Evolutionary conservation across 1,140 invertebrate genomes (phyloP), one percentile per base, ranked within the genome.

Genomic region (Leptinotarsa defecta): DNA sequence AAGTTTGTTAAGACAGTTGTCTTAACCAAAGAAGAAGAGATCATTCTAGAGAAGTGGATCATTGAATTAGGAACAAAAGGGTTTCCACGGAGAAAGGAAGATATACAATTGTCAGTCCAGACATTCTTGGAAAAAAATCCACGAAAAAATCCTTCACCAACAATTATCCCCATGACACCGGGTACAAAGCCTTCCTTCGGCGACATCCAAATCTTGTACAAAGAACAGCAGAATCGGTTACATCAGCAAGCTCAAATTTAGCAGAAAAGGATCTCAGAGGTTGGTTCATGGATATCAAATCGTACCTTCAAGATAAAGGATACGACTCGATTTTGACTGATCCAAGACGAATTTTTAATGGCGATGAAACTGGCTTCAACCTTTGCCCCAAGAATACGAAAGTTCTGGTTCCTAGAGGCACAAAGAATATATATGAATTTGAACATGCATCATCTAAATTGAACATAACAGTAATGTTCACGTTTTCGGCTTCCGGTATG

Each of bases 281-380:
- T 17, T 87, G 86, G 86, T 87, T 87, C 77, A 8, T 34, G 27
- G 6, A 34, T 34, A 34, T 34, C 27, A 34, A 34, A 22, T 11
- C 72, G 82, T 62, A 78, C 52, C 52, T 57, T 57, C 52, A 57
- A 57, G 52, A 15, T 57, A 57, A 57, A 57, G 52, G 52, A 57
- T 17, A 57, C 15, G 15, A 57, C 13, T 57, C 52, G 52, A 57
- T 57, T 57, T 57, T 17, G n/a, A 57, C 52, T 57, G 52, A 57
- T n/a, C 52, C 52, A 17, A 72, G 71, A 24, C 64, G 82, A 15
- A 80, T 84, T 19, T 79, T 82, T 49, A 84, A 86, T 73, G 74
- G 74, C 15, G 84, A 86, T 71, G 84, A 86, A 76, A 86, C 81
- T 34, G 78, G 77, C 48, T 80, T 85, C 71, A 67, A 75, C 49